Percentiles rank a stretch among this genome's conserved stretches.
Conservation (phyloP, 1,140 invertebrate genomes). For the Polyergus mexicanus region DNA sequence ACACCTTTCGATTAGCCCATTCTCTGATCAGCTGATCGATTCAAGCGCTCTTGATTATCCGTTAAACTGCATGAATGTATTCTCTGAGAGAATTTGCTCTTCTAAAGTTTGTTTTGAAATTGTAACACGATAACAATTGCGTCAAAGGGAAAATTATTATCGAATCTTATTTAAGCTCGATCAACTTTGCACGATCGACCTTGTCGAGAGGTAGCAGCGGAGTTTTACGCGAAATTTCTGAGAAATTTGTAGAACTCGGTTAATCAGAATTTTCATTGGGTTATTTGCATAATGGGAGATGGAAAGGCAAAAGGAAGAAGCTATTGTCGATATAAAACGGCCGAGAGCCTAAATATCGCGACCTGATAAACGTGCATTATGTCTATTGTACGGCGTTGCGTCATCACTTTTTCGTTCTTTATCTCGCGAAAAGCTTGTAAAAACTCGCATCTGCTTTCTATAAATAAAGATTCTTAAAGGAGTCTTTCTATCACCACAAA, state of each 20-base stretch:
- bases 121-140: too few relatives aligned
- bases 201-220: background rate
- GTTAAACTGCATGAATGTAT: background rate
- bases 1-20: constrained; percentile 9
- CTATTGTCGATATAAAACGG: constrained; percentile 6
- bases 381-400: background rate
- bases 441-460: constrained; percentile 19
- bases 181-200: background rate
- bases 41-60: constrained; percentile 3
- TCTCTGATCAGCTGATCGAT: constrained; percentile 30
- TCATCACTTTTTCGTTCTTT: constrained; percentile 18
- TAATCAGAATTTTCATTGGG: constrained; percentile 22
- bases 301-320: too few relatives aligned
- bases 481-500: too few relatives aligned
- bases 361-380: constrained; percentile 39
- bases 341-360: constrained; percentile 9
- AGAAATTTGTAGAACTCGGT: constrained; percentile 15
- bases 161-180: background rate
- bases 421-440: constrained; percentile 29
- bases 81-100: background rate
- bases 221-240: background rate
- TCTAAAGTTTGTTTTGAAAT: background rate
- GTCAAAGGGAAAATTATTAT: constrained; percentile 6
- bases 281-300: constrained; percentile 24
- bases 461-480: background rate